Conservation (phyloP, 1,140 invertebrate species). For the Helicoverpa armigera region DNA sequence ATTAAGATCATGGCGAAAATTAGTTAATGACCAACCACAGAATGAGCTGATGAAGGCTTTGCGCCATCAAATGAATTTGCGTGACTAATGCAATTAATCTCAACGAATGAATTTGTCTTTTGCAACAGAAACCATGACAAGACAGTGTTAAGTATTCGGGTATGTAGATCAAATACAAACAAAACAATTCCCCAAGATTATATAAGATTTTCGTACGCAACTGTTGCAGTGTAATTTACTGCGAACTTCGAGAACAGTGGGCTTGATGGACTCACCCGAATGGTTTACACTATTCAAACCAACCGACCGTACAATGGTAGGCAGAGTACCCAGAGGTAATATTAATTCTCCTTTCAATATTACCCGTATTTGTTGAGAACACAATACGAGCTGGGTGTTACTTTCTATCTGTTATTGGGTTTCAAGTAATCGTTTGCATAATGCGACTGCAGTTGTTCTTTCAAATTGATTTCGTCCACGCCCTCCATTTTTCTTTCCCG, state of each 20-base stretch:
- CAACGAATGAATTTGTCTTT: neutral
- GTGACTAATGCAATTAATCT: neutral
- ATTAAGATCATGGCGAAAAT: no score
- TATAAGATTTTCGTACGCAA: conserved; percentile 25
- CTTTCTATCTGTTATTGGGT: conserved; percentile 5
- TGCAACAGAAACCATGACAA: neutral
- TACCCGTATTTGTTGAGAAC: conserved; percentile 18
- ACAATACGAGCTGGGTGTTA: conserved; percentile 14
- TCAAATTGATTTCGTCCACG: conserved; percentile 39
- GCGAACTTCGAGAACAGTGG: conserved; percentile 9
- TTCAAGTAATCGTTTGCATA: conserved; percentile 31
- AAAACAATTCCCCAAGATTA: conserved; percentile 22
- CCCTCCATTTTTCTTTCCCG: conserved; percentile 30
- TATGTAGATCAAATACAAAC: conserved; percentile 27
- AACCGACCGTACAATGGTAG: conserved; percentile 16
- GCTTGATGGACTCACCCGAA: neutral
- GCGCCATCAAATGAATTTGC: no score
- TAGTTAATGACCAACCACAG: no score
- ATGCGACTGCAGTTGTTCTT: conserved; percentile 1
- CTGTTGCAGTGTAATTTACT: conserved; percentile 2
- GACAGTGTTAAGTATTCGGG: neutral
- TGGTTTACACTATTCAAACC: conserved; percentile 35
- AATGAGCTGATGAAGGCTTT: no score
- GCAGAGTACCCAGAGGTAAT: neutral
- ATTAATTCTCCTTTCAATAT: conserved; percentile 35